Percentiles rank a stretch among this genome's conserved stretches.
phyloP scores from a whole-genome alignment of 2,797 vertebrate genomes.

The Phoeniculus purpureus region DNA sequence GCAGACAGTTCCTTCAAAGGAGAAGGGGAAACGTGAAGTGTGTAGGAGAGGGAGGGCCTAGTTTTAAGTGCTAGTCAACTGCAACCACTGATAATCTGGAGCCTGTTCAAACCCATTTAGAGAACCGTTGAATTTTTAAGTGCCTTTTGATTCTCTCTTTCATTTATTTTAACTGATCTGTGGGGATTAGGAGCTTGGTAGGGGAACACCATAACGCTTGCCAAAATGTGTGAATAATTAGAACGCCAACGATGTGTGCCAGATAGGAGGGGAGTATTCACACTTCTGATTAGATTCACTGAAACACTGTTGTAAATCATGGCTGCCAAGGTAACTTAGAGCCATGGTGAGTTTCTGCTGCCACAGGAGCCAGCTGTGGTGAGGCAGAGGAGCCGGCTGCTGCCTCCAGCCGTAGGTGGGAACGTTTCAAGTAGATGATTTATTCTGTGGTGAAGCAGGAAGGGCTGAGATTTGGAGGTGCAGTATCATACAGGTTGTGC shows the following conservation, averaged over 20 bases:
- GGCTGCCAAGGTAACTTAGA: conserved; percentile 81
- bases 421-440: neutral
- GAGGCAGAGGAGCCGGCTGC: neutral
- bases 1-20: conserved; percentile 41
- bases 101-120: conserved; percentile 91
- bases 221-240: conserved; percentile 99
- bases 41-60: conserved; percentile 59
- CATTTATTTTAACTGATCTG: conserved; percentile 98
- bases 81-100: conserved; percentile 88
- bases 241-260: conserved; percentile 87
- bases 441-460: neutral
- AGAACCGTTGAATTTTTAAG: conserved; percentile 88
- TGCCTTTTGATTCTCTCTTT: conserved; percentile 96
- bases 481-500: neutral
- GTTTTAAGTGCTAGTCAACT: conserved; percentile 81
- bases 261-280: conserved; percentile 91
- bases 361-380: conserved; percentile 46
- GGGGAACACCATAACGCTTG: conserved; percentile 85
- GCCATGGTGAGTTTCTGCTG: conserved; percentile 72
- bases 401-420: neutral
- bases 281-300: conserved; percentile 93
- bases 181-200: conserved; percentile 94
- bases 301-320: conserved; percentile 92
- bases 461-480: neutral
- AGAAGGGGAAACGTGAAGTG: conserved; percentile 28